Base-by-base conservation (phyloP, 2,113 vertebrate genomes). In the Galeopterus variegatus region DNA sequence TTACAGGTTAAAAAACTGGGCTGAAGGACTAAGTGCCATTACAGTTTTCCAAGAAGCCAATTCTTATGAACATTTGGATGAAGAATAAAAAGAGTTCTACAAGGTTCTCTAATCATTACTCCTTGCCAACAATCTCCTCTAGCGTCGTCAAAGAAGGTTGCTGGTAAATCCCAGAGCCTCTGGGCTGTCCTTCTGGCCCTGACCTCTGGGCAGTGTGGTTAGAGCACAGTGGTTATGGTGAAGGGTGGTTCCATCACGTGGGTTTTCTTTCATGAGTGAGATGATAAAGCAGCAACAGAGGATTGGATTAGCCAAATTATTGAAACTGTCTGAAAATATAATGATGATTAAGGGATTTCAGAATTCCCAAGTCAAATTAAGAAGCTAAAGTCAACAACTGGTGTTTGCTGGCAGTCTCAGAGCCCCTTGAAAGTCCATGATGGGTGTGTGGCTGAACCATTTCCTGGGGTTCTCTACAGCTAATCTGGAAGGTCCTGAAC, bases 361-460 rank as follows among this genome's bases (percentile, higher is more conserved):
- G n/a, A 88, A 88, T 45, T 64, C 17, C 85, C 80, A 60, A 76
- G 94, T 83, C 84, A 93, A 64, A 93, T 77, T 64, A 24, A 77
- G 33, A 75, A 56, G 18, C 45, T 64, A 76, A 92, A 88, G 84
- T 54, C 64, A 96, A 41, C 21, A 75, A 52, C 0, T 67, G 64
- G 48, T 79, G 5, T 56, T 31, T 45, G 17, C 65, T 64, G 50
- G 86, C 90, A 48, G 36, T 45, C 26, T 80, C 65, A 33, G 9
- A 87, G 45, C 11, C 19, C 41, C 52, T 33, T 69, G 50, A 33
- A 19, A 54, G 80, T 5, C 26, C 4, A 26, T 1, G n/a, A 14
- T 45, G 3, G 36, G 8, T 41, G 31, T 23, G 41, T 24, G n/a
- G 19, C 21, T 17, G 41, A 41, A 15, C 36, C 48, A 54, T 52